phyloP scores from a whole-genome alignment of 2,888 invertebrate species.

The Dugesia japonica region DNA sequence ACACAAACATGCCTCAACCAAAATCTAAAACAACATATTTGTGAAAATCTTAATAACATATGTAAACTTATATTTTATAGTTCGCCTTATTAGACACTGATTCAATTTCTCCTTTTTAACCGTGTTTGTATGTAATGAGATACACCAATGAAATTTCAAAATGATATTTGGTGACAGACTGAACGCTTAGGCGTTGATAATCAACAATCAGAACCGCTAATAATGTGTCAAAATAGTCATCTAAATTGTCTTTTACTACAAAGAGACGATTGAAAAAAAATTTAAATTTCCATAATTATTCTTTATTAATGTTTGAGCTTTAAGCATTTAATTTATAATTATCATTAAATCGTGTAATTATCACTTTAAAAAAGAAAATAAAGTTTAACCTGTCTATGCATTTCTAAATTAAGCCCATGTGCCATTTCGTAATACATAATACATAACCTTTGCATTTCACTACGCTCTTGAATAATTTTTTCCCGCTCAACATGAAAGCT shows the following conservation, averaged over 20 bases:
- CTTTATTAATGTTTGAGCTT: too few relatives aligned
- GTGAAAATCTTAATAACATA: conserved; percentile 20
- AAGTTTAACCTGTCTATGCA: conserved; percentile 27
- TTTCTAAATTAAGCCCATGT: conserved; percentile 26
- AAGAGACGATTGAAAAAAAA: too few relatives aligned
- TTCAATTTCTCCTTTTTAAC: conserved; percentile 15
- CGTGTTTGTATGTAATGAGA: conserved; percentile 4
- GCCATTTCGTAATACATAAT: conserved; percentile 32
- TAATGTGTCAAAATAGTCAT: not conserved
- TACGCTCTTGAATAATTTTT: conserved; percentile 21
- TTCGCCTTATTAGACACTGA: conserved; percentile 20
- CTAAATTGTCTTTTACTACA: not conserved
- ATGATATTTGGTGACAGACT: conserved; percentile 6
- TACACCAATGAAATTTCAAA: conserved; percentile 9
- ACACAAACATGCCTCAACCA: conserved; percentile 16
- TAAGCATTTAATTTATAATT: too few relatives aligned
- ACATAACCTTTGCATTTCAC: conserved; percentile 28
- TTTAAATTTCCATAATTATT: too few relatives aligned
- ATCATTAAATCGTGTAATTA: too few relatives aligned
- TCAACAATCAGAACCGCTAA: conserved; percentile 15
- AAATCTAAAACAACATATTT: conserved; percentile 12
- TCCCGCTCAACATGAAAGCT: conserved; percentile 27
- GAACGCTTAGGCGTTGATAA: conserved; percentile 11
- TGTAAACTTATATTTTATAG: conserved; percentile 16
- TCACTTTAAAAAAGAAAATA: too few relatives aligned